Evolutionary conservation across 2,888 invertebrate species (phyloP).

Genomic region (Leucozona laternaria): DNA sequence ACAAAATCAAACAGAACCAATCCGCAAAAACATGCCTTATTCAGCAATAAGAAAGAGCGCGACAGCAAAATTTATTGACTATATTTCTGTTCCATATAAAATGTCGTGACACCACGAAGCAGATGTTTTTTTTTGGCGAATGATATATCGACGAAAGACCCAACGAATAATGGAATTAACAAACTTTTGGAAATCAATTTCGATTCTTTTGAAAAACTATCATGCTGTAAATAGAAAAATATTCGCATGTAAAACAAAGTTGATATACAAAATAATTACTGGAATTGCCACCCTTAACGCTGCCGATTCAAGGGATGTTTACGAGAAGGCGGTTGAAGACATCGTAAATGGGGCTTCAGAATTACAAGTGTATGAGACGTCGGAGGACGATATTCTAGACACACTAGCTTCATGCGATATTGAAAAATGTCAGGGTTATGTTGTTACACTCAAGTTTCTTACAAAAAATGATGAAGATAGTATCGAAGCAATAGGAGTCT

Average conservation of each 20-base stretch:
- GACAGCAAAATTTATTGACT: background rate
- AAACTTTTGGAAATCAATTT: slow-evolving; percentile 87
- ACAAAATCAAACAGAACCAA: background rate
- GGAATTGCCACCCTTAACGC: slow-evolving; percentile 71
- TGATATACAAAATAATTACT: slow-evolving; percentile 75
- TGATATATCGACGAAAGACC: background rate
- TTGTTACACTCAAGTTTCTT: slow-evolving; percentile 78
- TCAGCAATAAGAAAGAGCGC: background rate
- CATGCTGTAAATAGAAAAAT: slow-evolving; percentile 90
- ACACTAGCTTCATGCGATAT: background rate
- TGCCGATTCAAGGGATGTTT: background rate
- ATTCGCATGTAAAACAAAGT: slow-evolving; percentile 84
- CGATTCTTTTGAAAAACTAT: slow-evolving; percentile 87
- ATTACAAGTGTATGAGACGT: background rate
- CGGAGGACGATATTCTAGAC: slow-evolving; percentile 20
- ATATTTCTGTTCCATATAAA: background rate
- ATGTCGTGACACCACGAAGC: background rate
- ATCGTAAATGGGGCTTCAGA: background rate
- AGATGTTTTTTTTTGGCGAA: background rate
- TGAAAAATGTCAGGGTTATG: slow-evolving; percentile 76
- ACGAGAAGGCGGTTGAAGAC: background rate
- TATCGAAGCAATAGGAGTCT: slow-evolving; percentile 77
- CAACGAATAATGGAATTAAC: slow-evolving; percentile 31
- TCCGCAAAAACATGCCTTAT: background rate
- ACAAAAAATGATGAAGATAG: slow-evolving; percentile 78